Conservation (phyloP, 2,113 vertebrate species). For the Ceyx melanurus region DNA sequence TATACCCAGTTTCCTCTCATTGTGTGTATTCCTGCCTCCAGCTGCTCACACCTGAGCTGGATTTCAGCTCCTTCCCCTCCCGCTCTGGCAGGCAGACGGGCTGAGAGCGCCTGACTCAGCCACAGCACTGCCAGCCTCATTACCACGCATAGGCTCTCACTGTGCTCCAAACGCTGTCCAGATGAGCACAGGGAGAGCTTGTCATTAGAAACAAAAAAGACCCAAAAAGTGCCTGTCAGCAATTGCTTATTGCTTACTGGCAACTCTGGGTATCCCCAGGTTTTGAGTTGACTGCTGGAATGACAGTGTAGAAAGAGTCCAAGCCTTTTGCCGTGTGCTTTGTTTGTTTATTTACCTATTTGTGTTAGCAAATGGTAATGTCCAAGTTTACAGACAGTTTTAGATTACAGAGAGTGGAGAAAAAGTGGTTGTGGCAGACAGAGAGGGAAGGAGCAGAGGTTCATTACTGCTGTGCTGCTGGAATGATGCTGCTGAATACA, state of each 20-base stretch:
- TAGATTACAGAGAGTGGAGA: neutral
- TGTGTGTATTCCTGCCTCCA: neutral
- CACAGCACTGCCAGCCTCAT: neutral
- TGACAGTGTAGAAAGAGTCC: neutral
- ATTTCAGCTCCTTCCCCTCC: neutral
- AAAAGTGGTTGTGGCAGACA: neutral
- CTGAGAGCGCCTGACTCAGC: neutral
- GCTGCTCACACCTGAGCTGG: constrained; percentile 2
- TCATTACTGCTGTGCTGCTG: neutral
- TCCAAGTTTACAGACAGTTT: neutral
- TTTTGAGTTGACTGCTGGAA: neutral
- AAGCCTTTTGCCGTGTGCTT: neutral
- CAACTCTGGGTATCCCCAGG: neutral
- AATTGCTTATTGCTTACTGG: neutral
- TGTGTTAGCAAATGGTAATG: neutral
- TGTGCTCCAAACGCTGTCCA: neutral
- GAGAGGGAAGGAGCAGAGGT: neutral
- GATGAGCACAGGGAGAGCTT: neutral
- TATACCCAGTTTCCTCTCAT: neutral
- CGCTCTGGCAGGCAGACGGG: rapidly evolving
- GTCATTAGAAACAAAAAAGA: neutral
- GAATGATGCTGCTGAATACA: neutral
- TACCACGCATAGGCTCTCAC: neutral
- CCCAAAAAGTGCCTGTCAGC: neutral
- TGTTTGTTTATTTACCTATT: neutral